phyloP scores from a whole-genome alignment of 2,888 invertebrate genomes.

The Erebia aethiops region DNA sequence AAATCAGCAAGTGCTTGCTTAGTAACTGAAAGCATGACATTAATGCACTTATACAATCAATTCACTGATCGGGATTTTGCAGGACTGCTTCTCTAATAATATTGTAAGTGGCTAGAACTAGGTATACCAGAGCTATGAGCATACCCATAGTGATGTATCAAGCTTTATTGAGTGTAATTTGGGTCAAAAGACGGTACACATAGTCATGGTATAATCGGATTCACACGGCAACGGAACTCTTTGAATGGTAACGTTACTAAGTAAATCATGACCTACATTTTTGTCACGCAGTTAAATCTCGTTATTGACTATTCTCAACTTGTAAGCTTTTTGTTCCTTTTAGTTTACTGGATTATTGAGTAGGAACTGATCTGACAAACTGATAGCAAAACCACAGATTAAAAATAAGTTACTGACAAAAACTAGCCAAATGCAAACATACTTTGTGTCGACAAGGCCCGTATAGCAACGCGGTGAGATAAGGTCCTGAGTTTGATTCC shows the following conservation, averaged over 20 bases:
- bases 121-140: not conserved
- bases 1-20: too few relatives aligned
- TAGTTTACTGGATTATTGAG: too few relatives aligned
- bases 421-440: too few relatives aligned
- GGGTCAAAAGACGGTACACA: slow-evolving; percentile 34
- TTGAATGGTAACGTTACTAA: slow-evolving; percentile 42
- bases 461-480: too few relatives aligned
- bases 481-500: too few relatives aligned
- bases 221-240: slow-evolving; percentile 44
- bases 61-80: not conserved
- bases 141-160: slow-evolving; percentile 10
- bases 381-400: too few relatives aligned
- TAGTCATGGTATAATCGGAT: slow-evolving; percentile 44
- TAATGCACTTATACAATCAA: too few relatives aligned
- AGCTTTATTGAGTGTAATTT: slow-evolving; percentile 24
- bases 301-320: slow-evolving; percentile 31
- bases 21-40: not conserved
- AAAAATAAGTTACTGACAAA: too few relatives aligned
- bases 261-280: slow-evolving; percentile 45
- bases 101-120: not conserved
- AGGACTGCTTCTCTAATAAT: not conserved
- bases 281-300: slow-evolving; percentile 28
- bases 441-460: too few relatives aligned
- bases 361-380: too few relatives aligned
- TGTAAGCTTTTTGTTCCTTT: not conserved